A percentile compares a stretch with the other conserved stretches of the same genome.
phyloP scores from a whole-genome alignment of 1,140 invertebrate species.

The Aleiodes sp. region DNA sequence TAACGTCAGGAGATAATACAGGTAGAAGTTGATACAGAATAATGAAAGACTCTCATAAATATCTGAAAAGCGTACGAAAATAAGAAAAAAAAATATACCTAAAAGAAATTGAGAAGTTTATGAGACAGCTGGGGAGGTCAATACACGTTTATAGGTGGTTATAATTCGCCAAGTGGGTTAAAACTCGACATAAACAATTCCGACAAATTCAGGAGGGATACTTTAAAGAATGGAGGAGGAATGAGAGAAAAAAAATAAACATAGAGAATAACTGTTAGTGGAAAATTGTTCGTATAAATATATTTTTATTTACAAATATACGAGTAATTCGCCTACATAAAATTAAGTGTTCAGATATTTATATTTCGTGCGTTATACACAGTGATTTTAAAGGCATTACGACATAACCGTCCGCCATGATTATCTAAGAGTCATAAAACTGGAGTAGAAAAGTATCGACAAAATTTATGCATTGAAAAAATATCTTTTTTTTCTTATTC shows the following conservation, averaged over 20 bases:
- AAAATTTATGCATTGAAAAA: neutral
- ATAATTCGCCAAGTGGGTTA: slow-evolving; percentile 17
- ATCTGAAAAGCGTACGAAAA: neutral
- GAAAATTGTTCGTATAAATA: neutral
- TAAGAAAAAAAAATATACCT: too few relatives aligned
- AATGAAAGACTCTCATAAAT: slow-evolving; percentile 16
- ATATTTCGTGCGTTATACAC: too few relatives aligned
- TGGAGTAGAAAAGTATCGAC: slow-evolving; percentile 30
- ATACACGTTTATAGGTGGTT: neutral
- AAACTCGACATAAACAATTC: slow-evolving; percentile 8
- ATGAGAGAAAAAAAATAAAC: neutral
- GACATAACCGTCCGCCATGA: slow-evolving; percentile 24
- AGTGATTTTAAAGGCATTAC: slow-evolving; percentile 26
- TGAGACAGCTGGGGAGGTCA: slow-evolving; percentile 1
- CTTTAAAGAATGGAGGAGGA: too few relatives aligned
- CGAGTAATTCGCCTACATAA: neutral
- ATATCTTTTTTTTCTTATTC: neutral
- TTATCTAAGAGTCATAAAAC: slow-evolving; percentile 32
- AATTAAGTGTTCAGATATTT: too few relatives aligned
- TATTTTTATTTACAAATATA: neutral
- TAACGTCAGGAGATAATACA: neutral
- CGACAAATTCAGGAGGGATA: neutral
- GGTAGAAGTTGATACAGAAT: slow-evolving; percentile 4
- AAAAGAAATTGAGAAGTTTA: neutral
- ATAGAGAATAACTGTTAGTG: neutral